A percentile compares a stretch with the other conserved stretches of the same genome.
phyloP scores from a whole-genome alignment of 1,140 invertebrate genomes.

The Cephus cinctus region DNA sequence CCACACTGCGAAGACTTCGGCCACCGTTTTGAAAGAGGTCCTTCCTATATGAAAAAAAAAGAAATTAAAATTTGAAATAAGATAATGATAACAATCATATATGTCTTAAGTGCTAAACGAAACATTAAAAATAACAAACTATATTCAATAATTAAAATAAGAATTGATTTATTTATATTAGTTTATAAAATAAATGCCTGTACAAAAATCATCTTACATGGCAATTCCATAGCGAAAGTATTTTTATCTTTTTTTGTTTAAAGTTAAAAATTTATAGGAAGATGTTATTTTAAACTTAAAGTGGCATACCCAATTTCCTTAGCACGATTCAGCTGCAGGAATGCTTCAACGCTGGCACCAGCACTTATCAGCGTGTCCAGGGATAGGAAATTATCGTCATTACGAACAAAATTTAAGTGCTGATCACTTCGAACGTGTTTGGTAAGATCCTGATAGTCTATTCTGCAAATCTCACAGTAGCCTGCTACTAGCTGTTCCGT shows the following conservation, averaged over 20 bases:
- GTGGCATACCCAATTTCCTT: conserved; percentile 46
- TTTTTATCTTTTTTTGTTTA: background rate
- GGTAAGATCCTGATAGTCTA: conserved; percentile 66
- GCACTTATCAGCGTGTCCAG: conserved; percentile 67
- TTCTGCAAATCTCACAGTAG: conserved; percentile 75
- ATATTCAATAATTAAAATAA: background rate
- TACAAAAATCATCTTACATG: too few relatives aligned
- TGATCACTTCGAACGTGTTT: conserved; percentile 70
- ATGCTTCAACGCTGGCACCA: conserved; percentile 62
- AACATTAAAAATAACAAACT: background rate
- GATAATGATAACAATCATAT: background rate
- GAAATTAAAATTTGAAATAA: conserved; percentile 3
- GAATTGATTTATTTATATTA: too few relatives aligned
- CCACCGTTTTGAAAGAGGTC: conserved; percentile 44
- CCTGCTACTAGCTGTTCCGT: conserved; percentile 61
- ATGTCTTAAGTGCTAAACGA: background rate
- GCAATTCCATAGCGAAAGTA: too few relatives aligned
- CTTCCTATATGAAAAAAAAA: conserved; percentile 35
- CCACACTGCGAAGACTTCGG: conserved; percentile 36
- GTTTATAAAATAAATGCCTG: too few relatives aligned
- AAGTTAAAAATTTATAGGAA: background rate
- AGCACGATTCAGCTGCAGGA: conserved; percentile 57
- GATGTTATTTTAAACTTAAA: conserved; percentile 9
- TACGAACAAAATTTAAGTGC: conserved; percentile 69
- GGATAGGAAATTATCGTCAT: conserved; percentile 69